Conservation (phyloP, 1,140 invertebrate genomes). For the Yoshiicerus persimilis region DNA sequence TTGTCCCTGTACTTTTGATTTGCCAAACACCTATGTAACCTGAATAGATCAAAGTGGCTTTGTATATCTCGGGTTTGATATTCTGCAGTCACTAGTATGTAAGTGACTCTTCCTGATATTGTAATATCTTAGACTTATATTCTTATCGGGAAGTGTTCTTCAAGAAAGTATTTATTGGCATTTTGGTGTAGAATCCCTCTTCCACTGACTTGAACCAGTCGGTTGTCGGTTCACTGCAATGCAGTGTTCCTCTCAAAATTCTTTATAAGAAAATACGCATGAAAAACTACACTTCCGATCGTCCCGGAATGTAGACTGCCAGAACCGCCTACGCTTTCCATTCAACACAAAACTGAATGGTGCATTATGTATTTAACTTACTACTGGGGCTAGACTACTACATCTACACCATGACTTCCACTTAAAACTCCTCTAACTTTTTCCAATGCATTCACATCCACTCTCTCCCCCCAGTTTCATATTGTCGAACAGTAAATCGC, state of each 20-base stretch:
- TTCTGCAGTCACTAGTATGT: too few species aligned
- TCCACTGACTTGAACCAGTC: background rate
- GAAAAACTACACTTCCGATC: background rate
- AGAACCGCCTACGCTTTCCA: background rate
- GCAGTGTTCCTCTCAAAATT: constrained; percentile 14
- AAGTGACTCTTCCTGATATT: background rate
- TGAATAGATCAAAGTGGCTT: too few species aligned
- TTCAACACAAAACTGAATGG: background rate
- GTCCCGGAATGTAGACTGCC: background rate
- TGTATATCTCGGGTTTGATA: too few species aligned
- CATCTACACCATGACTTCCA: too few species aligned
- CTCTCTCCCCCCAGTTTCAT: too few species aligned
- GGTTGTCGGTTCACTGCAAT: background rate
- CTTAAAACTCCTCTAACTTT: background rate
- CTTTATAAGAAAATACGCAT: constrained; percentile 10
- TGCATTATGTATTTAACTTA: background rate
- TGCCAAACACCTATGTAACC: too few species aligned
- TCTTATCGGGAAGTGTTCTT: background rate
- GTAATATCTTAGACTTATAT: background rate
- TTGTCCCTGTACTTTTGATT: too few species aligned
- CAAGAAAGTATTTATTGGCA: constrained; percentile 6
- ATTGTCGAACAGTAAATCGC: too few species aligned
- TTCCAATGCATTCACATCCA: background rate
- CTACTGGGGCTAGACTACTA: background rate
- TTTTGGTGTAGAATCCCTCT: background rate